Evolutionary conservation across 2,797 vertebrate species (phyloP), one percentile per base, ranked within the genome.

Genomic region (Macropodus opercularis): DNA sequence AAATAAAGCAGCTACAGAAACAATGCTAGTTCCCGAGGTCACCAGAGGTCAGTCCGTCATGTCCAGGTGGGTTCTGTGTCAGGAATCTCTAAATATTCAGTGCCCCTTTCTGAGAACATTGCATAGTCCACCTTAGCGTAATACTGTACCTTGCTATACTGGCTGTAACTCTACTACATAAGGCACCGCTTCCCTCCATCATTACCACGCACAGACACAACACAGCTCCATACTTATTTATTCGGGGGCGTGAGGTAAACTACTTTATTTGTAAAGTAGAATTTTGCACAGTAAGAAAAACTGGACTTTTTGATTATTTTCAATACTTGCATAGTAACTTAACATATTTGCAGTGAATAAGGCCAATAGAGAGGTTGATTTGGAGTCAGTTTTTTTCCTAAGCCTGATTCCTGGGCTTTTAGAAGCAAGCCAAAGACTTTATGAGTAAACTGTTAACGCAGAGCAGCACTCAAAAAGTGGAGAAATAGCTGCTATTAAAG

Each of bases 301-400:
- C 29, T 26, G 46, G 70, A 38, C 26, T 67, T 67, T 64, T 62
- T 22, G 24, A 62, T 36, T 8, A 46, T 76, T 62, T 66, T 47
- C 56, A 75, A 84, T 59, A 66, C 79, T 88, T 91, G 89, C 89
- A 91, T 91, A 91, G 88, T 77, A 70, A 62, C 76, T 63, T 51
- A 54, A 79, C 68, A 75, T 75, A 75, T 83, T 77, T 78, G 69
- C 47, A 68, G 31, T 75, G 66, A 65, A 26, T 35, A 31, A 81
- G 69, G 72, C 57, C 75, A 51, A 63, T 41, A 47, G 40, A 74
- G 36, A 48, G 32, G 67, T 57, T 61, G 47, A 61, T 79, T 69
- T 80, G 50, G 65, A 63, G 46, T 55, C 19, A 21, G 26, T 31
- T 47, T 36, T 18, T 31, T 50, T 21, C 17, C 78, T 56, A 39